Base-by-base conservation (phyloP, 2,888 invertebrate species). In the Petrolisthes manimaculis region DNA sequence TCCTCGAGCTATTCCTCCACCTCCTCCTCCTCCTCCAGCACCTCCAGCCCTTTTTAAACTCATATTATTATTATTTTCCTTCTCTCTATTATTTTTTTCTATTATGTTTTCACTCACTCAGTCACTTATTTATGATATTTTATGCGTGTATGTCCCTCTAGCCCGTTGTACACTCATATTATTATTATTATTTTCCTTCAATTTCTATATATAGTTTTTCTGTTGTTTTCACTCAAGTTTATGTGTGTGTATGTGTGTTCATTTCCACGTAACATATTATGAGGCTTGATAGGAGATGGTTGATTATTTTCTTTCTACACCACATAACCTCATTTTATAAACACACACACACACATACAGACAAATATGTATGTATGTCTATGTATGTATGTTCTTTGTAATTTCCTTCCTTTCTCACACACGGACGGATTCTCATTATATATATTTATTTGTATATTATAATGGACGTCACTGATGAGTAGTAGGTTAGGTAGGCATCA, bases 11-110 rank as follows among this genome's bases (percentile, higher is more conserved):
- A 37, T 0, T 14, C 77, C 78, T 14, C 69, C 71, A 61, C 86
- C n/a, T 53, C 24, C 37, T 9, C 61, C 80, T 54, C 53, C 21
- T 9, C 83, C 55, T 24, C 69, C 56, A 4, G 86, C 56, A 5
- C 37, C 81, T 14, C 53, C 80, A 56, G 80, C 67, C 67, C 88
- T 54, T 61, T 88, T 88, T 18, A 88, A 21, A 51, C 88, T 88
- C 5, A 83, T 81, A 84, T 84, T 88, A n/a, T n/a, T 71, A n/a
- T n/a, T 21, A 14, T 21, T 71, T 8, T 71, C 21, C 21, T n/a
- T n/a, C 71, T n/a, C 3, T 71, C 1, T 71, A 61, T 61, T 12
- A 14, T 14, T 61, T 9, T 18, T 14, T 18, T 61, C 9, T 18
- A 4, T 18, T 61, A 1, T 61, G 4, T 61, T 14, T 61, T 14